These are phyloP conservation scores for Rhagonycha lutea DNA, from an alignment of 2,888 invertebrate species.

Conservation along the genomic window DNA sequence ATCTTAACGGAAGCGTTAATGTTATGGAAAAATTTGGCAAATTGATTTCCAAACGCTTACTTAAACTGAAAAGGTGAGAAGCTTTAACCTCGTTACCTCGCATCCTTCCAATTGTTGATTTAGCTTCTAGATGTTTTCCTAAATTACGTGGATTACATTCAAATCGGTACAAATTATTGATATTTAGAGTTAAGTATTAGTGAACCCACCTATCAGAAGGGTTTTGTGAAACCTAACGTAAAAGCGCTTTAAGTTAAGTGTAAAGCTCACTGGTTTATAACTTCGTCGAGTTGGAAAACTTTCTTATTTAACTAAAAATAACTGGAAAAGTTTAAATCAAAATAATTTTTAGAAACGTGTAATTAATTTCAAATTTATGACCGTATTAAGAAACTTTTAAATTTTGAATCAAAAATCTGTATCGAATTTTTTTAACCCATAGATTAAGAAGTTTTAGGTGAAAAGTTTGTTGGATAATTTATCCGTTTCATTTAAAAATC, in stretches of 20 bases:
- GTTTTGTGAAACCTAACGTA: background rate
- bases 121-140: background rate
- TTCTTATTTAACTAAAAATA: background rate
- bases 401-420: background rate
- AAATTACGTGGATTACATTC: background rate
- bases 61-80: background rate
- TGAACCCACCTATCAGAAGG: background rate
- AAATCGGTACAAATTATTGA: background rate
- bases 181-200: background rate
- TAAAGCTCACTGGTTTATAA: conserved; percentile 2
- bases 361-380: background rate
- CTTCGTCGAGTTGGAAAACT: background rate
- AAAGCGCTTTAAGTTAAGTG: conserved; percentile 1
- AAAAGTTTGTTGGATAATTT: background rate
- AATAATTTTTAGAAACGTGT: background rate
- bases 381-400: background rate
- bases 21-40: background rate
- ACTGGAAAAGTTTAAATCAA: background rate
- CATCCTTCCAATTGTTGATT: background rate
- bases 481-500: background rate
- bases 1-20: background rate
- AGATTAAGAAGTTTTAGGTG: background rate
- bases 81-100: background rate
- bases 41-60: background rate
- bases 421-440: background rate